Evolutionary conservation across 1,140 invertebrate genomes (phyloP), one percentile per base, ranked within the genome.

Genomic region (Radopholus similis): DNA sequence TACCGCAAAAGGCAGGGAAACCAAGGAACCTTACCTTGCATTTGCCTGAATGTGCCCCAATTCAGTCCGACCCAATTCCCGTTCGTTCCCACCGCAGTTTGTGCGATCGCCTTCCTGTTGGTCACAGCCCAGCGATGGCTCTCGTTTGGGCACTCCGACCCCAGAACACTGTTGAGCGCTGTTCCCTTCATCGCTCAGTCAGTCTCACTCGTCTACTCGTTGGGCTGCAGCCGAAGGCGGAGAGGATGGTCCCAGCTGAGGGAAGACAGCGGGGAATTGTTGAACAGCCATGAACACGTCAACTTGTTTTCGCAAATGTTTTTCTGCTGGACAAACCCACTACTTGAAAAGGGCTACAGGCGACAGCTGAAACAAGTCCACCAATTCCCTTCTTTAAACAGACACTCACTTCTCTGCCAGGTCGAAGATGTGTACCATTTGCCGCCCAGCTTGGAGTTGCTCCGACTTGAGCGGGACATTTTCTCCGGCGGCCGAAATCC

Each of bases 241-340:
- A n/a, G n/a, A n/a, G n/a, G n/a, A n/a, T n/a, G n/a, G n/a, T n/a
- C n/a, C n/a, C n/a, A n/a, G n/a, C n/a, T n/a, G n/a, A n/a, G n/a
- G n/a, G n/a, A n/a, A n/a, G n/a, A n/a, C n/a, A n/a, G n/a, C n/a
- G n/a, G n/a, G n/a, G n/a, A n/a, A 26, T 51, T 51, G 15, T 23
- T 51, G 47, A 6, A 26, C 47, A 51, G 34, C 30, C 66, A 81
- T 58, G 77, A 77, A 64, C 66, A 63, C 26, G 64, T 64, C 11
- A 57, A 64, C 21, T 64, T 64, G 13, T 65, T 82, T 18, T 81
- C 78, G 3, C 30, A 65, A n/a, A 28, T 82, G 18, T 81, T 80
- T 66, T 80, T 80, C 64, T 77, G 70, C 18, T 80, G 78, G 78
- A 68, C 70, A n/a, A 82, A 81, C 63, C 55, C 54, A 6, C 56